Evolutionary conservation across 2,113 vertebrate genomes (phyloP), one percentile per base, ranked within the genome.

Genomic region (Macquaria australasica): DNA sequence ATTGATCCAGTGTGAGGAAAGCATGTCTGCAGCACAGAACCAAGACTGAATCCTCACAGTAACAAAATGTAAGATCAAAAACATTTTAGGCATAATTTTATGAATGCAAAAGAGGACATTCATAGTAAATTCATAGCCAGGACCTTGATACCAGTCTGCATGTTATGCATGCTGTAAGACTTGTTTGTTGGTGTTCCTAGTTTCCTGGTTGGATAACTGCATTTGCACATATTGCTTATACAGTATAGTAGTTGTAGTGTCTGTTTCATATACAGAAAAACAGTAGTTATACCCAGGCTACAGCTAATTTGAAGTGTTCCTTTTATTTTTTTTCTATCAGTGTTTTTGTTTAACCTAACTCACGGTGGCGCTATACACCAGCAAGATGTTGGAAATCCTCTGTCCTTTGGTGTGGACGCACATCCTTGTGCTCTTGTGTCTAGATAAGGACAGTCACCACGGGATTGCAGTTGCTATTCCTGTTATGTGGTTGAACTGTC

Each of bases 351-450:
- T 0, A 55, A 23, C 0, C 23, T 9, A 15, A 55, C 92, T 91
- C 88, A 89, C 31, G 81, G 88, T 93, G 91, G 87, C 90, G 90
- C 91, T 85, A 48, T 88, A 45, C 37, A 80, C 88, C 79, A 81
- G 50, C 58, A 10, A 2, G 45, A 72, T 50, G n/a, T 21, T 58
- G 67, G 10, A 23, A 62, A 43, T 20, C 28, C 8, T 75, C 41
- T 41, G 0, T 64, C 25, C 4, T 62, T 31, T 43, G 50, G 7
- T 5, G 25, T 28, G 55, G 41, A 53, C 12, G 16, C 1, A 20
- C 39, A 18, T 58, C 68, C 0, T 41, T 50, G 8, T 45, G 56
- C 64, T 83, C 39, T 7, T 8, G 43, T 6, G 11, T 39, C 8
- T 11, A 23, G 1, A 18, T 14, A 71, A 2, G 8, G 6, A 51